A percentile compares a stretch with the other conserved stretches of the same genome.
Evolutionary conservation across 2,888 invertebrate genomes (phyloP).

Genomic region (Cephus pygmeus): DNA sequence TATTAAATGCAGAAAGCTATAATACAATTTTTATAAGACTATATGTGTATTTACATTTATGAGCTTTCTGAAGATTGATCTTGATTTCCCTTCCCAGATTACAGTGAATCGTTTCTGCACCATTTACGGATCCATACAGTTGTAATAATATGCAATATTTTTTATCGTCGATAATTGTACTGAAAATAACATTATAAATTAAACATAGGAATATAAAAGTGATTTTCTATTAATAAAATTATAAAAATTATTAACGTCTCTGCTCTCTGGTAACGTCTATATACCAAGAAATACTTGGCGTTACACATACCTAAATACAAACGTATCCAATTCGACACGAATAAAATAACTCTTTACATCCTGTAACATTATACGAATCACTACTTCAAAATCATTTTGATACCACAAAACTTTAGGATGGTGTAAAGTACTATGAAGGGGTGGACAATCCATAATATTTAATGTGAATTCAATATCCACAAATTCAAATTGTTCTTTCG

Average conservation of each 20-base stretch:
- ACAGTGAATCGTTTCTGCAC: slow-evolving; percentile 47
- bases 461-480: background rate
- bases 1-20: slow-evolving; percentile 2
- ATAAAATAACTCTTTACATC: slow-evolving; percentile 53
- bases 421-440: background rate
- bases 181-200: slow-evolving; percentile 31
- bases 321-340: slow-evolving; percentile 40
- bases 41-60: slow-evolving; percentile 46
- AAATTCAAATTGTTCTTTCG: background rate
- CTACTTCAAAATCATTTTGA: slow-evolving; percentile 50
- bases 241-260: background rate
- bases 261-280: background rate
- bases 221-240: background rate
- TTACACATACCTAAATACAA: slow-evolving; percentile 52
- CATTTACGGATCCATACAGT: slow-evolving; percentile 54
- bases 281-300: background rate
- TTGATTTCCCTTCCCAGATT: slow-evolving; percentile 55
- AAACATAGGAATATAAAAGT: background rate
- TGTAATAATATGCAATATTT: slow-evolving; percentile 49
- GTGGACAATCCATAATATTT: slow-evolving; percentile 15
- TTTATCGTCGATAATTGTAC: slow-evolving; percentile 40
- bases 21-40: background rate
- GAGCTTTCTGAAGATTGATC: slow-evolving; percentile 49
- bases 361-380: slow-evolving; percentile 48
- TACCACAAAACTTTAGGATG: slow-evolving; percentile 57